phyloP scores from a whole-genome alignment of 2,888 invertebrate genomes.

The Drosophila hawaiiensis region DNA sequence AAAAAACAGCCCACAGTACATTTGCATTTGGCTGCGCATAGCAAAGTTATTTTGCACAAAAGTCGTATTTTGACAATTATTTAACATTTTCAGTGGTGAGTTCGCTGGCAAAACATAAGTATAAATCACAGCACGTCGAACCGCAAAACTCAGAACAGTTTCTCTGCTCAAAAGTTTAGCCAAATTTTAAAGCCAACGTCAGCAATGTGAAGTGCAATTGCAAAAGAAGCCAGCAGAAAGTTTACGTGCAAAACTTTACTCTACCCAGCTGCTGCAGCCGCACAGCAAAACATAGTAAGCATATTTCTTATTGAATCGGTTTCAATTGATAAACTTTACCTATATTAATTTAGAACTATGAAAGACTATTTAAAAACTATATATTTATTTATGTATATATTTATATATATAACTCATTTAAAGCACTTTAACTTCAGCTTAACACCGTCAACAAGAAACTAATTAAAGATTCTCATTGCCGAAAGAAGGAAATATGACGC shows the following conservation, averaged over 20 bases:
- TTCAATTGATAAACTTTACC: background rate
- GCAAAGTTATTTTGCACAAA: slow-evolving; percentile 2
- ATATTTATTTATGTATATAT: too few species aligned
- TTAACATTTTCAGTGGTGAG: background rate
- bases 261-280: background rate
- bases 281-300: background rate
- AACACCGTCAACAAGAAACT: background rate
- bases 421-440: background rate
- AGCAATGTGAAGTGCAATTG: background rate
- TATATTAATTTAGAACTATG: background rate
- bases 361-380: too few species aligned
- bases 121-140: slow-evolving; percentile 9
- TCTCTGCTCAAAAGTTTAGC: slow-evolving; percentile 20
- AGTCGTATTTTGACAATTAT: slow-evolving; percentile 10
- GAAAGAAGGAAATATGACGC: background rate
- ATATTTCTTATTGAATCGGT: background rate
- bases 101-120: background rate
- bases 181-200: slow-evolving; percentile 12
- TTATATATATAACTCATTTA: background rate
- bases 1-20: too few species aligned
- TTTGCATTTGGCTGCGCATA: background rate
- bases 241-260: slow-evolving; percentile 24
- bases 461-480: background rate
- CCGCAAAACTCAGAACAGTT: slow-evolving; percentile 17
- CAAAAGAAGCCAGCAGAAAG: slow-evolving; percentile 6